Evolutionary conservation across 2,113 vertebrate genomes (phyloP).

Genomic region (Rattus rattus): DNA sequence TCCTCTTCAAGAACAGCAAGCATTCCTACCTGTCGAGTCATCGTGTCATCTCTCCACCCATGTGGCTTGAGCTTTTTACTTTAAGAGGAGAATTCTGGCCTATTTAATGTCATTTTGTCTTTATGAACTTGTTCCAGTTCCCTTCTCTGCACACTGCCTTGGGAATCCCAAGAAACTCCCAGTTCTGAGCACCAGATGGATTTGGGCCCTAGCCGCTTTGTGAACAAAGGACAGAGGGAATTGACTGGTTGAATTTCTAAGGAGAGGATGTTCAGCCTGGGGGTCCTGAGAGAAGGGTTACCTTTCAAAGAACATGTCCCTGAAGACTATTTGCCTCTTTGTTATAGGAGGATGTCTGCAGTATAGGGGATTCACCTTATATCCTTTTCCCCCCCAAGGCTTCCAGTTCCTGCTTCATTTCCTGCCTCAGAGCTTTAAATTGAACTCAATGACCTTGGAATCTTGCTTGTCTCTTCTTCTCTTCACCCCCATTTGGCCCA

Average conservation of each 20-base stretch:
- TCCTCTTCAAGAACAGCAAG: neutral
- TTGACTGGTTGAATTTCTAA: neutral
- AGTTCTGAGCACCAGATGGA: neutral
- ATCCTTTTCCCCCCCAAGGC: no score
- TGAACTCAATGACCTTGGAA: no score
- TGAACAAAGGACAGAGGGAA: neutral
- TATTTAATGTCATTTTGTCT: slow-evolving; percentile 37
- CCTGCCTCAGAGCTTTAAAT: no score
- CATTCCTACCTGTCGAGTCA: neutral
- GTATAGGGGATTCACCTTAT: no score
- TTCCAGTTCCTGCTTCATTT: no score
- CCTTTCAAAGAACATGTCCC: no score
- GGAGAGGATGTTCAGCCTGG: fast-evolving
- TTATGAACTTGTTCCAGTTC: neutral
- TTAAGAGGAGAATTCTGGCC: neutral
- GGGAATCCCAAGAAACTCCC: neutral
- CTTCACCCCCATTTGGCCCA: no score
- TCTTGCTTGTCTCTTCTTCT: no score
- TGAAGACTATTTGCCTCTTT: no score
- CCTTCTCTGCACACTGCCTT: neutral
- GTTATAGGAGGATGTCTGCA: no score
- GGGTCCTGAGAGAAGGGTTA: neutral
- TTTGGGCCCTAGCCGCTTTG: no score
- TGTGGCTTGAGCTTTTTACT: neutral
- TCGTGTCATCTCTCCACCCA: no score